Evolutionary conservation across 2,797 vertebrate species (phyloP).

Genomic region (Oophaga sylvatica): DNA sequence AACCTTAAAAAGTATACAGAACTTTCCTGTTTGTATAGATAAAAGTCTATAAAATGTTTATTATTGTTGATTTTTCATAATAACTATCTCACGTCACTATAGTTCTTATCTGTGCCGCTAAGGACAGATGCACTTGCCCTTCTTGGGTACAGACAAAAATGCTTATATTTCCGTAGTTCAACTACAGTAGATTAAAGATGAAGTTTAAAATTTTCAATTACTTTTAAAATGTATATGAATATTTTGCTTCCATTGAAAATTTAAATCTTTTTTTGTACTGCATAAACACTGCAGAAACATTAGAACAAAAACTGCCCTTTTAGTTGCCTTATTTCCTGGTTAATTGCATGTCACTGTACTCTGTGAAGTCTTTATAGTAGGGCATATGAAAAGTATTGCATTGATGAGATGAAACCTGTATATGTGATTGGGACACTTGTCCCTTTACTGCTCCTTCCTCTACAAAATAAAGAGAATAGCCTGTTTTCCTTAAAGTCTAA

Average conservation of each 20-base stretch:
- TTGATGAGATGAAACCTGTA: background rate
- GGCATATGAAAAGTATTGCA: background rate
- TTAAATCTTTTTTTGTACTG: background rate
- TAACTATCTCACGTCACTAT: background rate
- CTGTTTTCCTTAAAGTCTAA: too few species aligned
- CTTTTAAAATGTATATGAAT: background rate
- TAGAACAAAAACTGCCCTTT: background rate
- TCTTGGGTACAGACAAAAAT: background rate
- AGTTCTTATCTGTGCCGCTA: background rate
- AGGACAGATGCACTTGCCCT: background rate
- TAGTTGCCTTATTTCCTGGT: background rate
- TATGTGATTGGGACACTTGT: background rate
- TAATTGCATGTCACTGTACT: background rate
- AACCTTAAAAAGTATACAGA: background rate
- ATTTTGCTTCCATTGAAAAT: background rate
- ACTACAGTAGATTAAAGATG: background rate
- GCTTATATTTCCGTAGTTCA: background rate
- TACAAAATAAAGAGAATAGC: background rate
- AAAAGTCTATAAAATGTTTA: constrained; percentile 36
- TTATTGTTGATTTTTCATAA: constrained; percentile 12
- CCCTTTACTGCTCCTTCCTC: background rate
- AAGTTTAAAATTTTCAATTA: background rate
- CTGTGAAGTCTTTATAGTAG: background rate
- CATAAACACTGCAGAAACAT: background rate
- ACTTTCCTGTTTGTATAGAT: constrained; percentile 14